These are phyloP conservation scores for Sarcophaga rosellei DNA, from an alignment of 2,888 invertebrate genomes.

Conservation along the genomic window DNA sequence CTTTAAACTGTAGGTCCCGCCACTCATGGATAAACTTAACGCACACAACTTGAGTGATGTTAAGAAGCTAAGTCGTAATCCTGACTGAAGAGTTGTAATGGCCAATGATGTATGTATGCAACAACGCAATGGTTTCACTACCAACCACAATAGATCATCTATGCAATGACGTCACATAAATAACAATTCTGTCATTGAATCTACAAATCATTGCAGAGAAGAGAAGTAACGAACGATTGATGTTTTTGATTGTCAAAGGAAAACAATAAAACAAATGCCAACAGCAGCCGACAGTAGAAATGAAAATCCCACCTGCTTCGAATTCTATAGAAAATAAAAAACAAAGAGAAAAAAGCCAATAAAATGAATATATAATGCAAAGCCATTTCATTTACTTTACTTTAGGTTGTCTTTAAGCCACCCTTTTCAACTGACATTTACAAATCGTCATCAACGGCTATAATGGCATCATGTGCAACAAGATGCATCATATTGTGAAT, in stretches of 20 bases:
- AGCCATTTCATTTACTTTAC: background rate
- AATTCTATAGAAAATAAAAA: background rate
- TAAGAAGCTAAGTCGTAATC: too few species aligned
- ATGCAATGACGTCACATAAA: conserved; percentile 46
- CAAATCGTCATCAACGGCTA: conserved; percentile 37
- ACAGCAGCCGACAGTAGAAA: too few species aligned
- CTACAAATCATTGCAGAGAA: conserved; percentile 26
- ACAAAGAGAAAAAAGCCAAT: too few species aligned
- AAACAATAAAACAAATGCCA: background rate
- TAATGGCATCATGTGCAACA: conserved; percentile 28
- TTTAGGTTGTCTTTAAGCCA: conserved; percentile 16
- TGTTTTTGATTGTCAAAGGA: conserved; percentile 40
- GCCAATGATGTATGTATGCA: too few species aligned
- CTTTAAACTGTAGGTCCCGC: too few species aligned
- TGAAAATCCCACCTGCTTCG: conserved; percentile 47
- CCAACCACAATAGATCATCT: conserved; percentile 38
- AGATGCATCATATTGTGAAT: too few species aligned
- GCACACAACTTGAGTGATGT: too few species aligned
- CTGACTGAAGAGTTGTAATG: too few species aligned
- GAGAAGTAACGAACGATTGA: background rate
- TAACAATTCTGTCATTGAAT: conserved; percentile 33
- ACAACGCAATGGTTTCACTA: too few species aligned
- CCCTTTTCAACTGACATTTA: conserved; percentile 31
- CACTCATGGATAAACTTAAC: too few species aligned
- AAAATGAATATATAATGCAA: conserved; percentile 20